Percentiles rank a stretch among this genome's conserved stretches.
Conservation (phyloP, 64 coral and sea anemone genomes). For the Actinia tenebrosa region DNA sequence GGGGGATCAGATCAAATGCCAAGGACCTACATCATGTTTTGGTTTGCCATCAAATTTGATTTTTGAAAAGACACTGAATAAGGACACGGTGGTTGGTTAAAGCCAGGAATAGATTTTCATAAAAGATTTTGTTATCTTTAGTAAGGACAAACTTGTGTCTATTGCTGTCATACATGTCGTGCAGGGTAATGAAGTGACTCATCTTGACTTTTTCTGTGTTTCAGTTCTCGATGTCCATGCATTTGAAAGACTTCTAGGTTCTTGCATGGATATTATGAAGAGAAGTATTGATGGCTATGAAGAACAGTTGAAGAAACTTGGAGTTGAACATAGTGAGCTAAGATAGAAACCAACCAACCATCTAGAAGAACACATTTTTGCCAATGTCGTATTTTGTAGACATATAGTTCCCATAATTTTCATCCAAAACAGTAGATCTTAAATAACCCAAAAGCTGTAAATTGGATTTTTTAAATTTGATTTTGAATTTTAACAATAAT, state of each 20-base stretch:
- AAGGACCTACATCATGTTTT: no score
- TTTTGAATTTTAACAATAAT: background rate
- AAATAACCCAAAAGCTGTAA: background rate
- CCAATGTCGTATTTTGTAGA: background rate
- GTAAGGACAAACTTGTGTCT: no score
- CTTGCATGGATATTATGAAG: constrained; percentile 99
- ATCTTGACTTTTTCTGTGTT: constrained; percentile 14
- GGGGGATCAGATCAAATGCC: no score
- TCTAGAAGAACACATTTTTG: no score
- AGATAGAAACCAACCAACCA: constrained; percentile 39
- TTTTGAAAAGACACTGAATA: no score
- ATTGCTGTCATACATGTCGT: no score
- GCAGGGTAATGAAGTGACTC: background rate
- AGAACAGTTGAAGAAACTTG: constrained; percentile 89
- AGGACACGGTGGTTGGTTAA: no score
- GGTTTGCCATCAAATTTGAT: no score
- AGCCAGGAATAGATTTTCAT: no score
- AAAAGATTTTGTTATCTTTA: no score
- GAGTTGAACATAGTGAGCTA: constrained; percentile 75
- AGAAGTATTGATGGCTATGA: constrained; percentile 93
- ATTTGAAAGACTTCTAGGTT: constrained; percentile 95
- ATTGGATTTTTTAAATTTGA: constrained; percentile 20
- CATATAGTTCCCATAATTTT: background rate
- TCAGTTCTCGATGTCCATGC: constrained; percentile 97
- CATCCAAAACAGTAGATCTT: constrained; percentile 15